A percentile compares a stretch with the other conserved stretches of the same genome.
Evolutionary conservation across 2,888 invertebrate species (phyloP).

Genomic region (Antheraea assamensis): DNA sequence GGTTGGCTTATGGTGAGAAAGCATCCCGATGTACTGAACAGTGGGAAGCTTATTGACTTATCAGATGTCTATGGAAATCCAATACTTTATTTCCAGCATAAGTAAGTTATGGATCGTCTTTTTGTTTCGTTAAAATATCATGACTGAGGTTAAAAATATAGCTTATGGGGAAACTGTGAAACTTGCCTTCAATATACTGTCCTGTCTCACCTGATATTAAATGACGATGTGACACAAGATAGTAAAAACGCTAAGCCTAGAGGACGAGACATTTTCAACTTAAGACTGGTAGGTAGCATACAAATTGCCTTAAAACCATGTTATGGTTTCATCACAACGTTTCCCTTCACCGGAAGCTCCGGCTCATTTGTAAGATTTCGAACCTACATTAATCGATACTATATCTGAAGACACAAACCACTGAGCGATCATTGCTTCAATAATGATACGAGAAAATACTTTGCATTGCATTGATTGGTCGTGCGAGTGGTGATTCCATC

Average conservation of each 20-base stretch:
- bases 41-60: constrained; percentile 86
- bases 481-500: no score
- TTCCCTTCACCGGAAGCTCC: neutral
- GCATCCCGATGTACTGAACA: constrained; percentile 86
- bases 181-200: no score
- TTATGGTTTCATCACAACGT: neutral
- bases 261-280: neutral
- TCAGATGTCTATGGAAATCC: constrained; percentile 87
- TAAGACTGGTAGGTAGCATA: neutral
- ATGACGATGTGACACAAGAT: neutral
- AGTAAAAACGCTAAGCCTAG: neutral
- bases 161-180: no score
- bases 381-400: no score
- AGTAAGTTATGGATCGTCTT: no score
- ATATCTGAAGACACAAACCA: no score
- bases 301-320: neutral
- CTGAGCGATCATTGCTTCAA: no score
- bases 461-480: no score
- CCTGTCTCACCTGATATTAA: neutral
- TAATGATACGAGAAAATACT: no score
- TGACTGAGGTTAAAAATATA: no score
- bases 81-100: constrained; percentile 85
- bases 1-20: constrained; percentile 90
- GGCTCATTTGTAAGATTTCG: no score
- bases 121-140: no score